Percentiles rank a stretch among this genome's conserved stretches.
These are phyloP conservation scores for Paedocypris sp. DNA, from an alignment of 2,113 vertebrate genomes.

Conservation along the genomic window DNA sequence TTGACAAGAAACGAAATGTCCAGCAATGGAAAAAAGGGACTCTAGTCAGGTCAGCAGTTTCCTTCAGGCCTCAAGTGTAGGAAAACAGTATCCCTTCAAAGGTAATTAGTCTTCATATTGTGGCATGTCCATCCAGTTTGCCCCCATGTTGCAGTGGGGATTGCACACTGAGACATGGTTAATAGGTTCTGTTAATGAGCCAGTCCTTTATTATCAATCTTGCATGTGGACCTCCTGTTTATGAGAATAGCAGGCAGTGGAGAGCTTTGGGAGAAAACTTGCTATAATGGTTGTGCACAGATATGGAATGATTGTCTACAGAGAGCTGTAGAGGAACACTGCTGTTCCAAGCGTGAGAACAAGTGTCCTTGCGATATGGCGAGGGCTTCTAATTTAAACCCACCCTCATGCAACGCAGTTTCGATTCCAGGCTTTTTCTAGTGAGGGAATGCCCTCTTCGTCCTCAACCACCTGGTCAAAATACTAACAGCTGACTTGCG, in stretches of 20 bases:
- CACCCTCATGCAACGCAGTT: conserved; percentile 10
- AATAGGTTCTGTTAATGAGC: conserved; percentile 72
- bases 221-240: conserved; percentile 51
- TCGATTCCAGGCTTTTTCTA: conserved; percentile 42
- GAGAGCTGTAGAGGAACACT: conserved; percentile 45
- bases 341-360: conserved; percentile 29
- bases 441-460: conserved; percentile 54
- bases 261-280: conserved; percentile 52
- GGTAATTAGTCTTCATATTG: conserved; percentile 70
- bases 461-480: conserved; percentile 66
- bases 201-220: conserved; percentile 72
- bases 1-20: too few relatives aligned
- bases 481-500: conserved; percentile 63
- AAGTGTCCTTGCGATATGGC: conserved; percentile 43
- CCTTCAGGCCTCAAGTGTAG: conserved; percentile 47
- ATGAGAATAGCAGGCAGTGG: conserved; percentile 53
- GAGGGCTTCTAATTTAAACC: conserved; percentile 44
- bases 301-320: conserved; percentile 35
- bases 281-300: conserved; percentile 18
- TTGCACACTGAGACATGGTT: conserved; percentile 64
- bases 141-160: conserved; percentile 56
- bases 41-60: conserved; percentile 41
- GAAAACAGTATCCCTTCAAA: conserved; percentile 58
- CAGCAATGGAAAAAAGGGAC: too few relatives aligned
- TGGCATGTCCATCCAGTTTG: conserved; percentile 61